Conservation (phyloP, 2,888 invertebrate genomes). For the Eupeodes latifasciatus region DNA sequence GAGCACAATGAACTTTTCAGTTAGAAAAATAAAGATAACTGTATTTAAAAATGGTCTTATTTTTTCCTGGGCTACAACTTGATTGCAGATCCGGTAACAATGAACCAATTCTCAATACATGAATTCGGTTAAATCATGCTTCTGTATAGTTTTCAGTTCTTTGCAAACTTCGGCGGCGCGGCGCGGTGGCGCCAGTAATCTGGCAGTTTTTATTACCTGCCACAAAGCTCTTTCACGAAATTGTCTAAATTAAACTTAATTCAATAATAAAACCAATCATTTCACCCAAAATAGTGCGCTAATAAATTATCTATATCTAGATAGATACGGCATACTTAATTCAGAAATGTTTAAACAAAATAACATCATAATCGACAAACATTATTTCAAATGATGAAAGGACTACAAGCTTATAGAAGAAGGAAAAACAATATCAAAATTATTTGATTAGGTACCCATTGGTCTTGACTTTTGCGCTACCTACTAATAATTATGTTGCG, state of each 20-base stretch:
- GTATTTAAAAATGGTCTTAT: no score
- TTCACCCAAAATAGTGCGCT: neutral
- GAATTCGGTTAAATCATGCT: no score
- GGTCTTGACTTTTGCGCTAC: slow-evolving; percentile 37
- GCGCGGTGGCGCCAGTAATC: neutral
- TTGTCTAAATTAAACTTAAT: slow-evolving; percentile 5
- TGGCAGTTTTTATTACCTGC: neutral
- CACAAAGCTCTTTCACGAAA: neutral
- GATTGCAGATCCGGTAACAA: no score
- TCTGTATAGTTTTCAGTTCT: no score
- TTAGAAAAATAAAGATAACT: no score
- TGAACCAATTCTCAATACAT: no score
- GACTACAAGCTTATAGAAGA: neutral
- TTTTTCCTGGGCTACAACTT: no score
- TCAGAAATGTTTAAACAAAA: neutral
- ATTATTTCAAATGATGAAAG: slow-evolving; percentile 22
- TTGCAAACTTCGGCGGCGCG: no score
- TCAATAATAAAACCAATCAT: neutral
- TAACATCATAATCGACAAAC: slow-evolving; percentile 7
- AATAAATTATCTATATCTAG: slow-evolving; percentile 6
- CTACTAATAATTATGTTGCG: slow-evolving; percentile 2
- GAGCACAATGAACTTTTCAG: no score
- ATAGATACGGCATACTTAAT: neutral
- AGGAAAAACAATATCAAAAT: neutral
- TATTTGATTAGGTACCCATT: slow-evolving; percentile 1